Evolutionary conservation across 1,140 invertebrate genomes (phyloP).

Genomic region (Gonatopus flavifemur): DNA sequence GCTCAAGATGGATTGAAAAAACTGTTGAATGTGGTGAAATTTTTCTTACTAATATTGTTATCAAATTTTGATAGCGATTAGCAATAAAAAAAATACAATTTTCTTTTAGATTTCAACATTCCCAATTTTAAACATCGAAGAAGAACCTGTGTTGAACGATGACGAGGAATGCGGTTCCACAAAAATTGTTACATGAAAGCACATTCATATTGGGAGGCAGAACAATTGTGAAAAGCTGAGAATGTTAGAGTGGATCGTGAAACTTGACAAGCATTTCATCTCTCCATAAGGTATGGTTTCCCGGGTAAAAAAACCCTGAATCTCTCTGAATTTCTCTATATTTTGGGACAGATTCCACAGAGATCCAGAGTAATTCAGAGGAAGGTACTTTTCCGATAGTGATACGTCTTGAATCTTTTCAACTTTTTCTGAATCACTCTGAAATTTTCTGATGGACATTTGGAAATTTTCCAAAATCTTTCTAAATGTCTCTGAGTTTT

Average conservation of each 20-base stretch:
- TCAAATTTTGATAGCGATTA: too few species aligned
- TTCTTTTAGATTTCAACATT: slow-evolving; percentile 76
- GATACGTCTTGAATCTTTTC: too few species aligned
- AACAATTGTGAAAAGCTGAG: slow-evolving; percentile 72
- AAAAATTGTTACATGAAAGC: slow-evolving; percentile 96
- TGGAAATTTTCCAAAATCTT: too few species aligned
- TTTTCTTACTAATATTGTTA: background rate
- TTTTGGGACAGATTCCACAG: too few species aligned
- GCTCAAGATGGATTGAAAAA: slow-evolving; percentile 87
- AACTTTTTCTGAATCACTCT: too few species aligned
- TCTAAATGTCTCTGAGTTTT: too few species aligned
- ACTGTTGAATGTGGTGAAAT: slow-evolving; percentile 86
- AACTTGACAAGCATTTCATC: slow-evolving; percentile 54
- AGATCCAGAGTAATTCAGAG: too few species aligned
- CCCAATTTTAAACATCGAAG: slow-evolving; percentile 73
- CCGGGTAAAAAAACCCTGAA: too few species aligned
- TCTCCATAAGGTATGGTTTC: slow-evolving; percentile 68
- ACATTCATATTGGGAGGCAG: slow-evolving; percentile 83
- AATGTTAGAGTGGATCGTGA: slow-evolving; percentile 52
- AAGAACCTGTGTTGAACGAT: slow-evolving; percentile 74
- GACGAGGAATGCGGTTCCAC: slow-evolving; percentile 88
- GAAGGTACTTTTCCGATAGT: too few species aligned
- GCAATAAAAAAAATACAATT: background rate
- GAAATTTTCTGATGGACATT: too few species aligned
- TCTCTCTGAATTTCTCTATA: too few species aligned